Percentiles rank a stretch among this genome's conserved stretches.
phyloP scores from a whole-genome alignment of 37 sponge, comb jelly and placozoan species.

The Halisarca cf. caerulea region DNA sequence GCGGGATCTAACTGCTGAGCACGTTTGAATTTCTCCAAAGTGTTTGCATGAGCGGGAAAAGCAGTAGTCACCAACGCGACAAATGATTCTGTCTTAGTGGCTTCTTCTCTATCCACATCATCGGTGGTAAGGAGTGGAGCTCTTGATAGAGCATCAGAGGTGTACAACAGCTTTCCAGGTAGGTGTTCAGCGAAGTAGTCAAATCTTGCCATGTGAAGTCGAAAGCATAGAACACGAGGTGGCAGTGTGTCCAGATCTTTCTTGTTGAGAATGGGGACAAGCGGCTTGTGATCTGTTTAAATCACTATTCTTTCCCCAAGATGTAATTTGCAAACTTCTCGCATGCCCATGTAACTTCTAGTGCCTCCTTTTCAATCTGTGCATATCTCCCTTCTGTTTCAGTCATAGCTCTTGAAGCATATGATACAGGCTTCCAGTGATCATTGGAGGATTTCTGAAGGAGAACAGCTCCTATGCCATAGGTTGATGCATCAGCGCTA shows the following conservation, averaged over 20 bases:
- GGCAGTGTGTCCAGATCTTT: conserved; percentile 33
- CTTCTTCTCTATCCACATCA: not conserved
- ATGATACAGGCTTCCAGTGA: conserved; percentile 44
- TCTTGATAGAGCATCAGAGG: conserved; percentile 1
- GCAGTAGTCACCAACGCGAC: not conserved
- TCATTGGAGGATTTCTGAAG: not conserved
- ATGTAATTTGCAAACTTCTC: conserved; percentile 44
- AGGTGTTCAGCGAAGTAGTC: conserved; percentile 15
- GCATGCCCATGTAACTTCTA: conserved; percentile 50
- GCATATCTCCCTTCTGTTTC: conserved; percentile 44
- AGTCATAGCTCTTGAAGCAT: conserved; percentile 43
- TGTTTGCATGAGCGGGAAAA: not conserved
- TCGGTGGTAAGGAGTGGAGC: not conserved
- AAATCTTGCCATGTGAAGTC: conserved; percentile 28
- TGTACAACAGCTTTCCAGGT: conserved; percentile 27
- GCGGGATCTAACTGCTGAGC: not conserved
- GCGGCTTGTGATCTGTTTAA: conserved; percentile 53
- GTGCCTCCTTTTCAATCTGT: conserved; percentile 59
- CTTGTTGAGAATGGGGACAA: conserved; percentile 32
- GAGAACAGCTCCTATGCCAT: conserved; percentile 36
- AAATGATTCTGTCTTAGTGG: not conserved
- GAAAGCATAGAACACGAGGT: conserved; percentile 37
- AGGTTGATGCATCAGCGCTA: conserved; percentile 38
- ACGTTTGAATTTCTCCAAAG: not conserved
- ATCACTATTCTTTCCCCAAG: conserved; percentile 26